A percentile compares a stretch with the other conserved stretches of the same genome.
phyloP scores from a whole-genome alignment of 2,888 invertebrate genomes.

The Boloria euphrosyne region DNA sequence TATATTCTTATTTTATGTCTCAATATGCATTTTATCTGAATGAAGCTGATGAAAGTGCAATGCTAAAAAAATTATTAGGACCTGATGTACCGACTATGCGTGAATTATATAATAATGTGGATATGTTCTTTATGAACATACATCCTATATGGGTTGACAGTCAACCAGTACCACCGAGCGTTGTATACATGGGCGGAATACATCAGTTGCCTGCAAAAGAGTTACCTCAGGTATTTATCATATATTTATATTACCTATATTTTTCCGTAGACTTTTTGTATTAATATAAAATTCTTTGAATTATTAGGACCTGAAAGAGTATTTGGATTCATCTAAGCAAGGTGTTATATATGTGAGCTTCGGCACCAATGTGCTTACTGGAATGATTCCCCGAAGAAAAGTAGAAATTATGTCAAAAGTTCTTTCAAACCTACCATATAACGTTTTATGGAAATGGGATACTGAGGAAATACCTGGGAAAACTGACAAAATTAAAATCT shows the following conservation, averaged over 20 bases:
- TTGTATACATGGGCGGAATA: conserved; percentile 65
- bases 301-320: conserved; percentile 57
- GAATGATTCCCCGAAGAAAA: conserved; percentile 53
- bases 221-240: conserved; percentile 60
- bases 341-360: conserved; percentile 73
- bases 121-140: conserved; percentile 65
- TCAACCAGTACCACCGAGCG: conserved; percentile 62
- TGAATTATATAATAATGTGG: conserved; percentile 50
- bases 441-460: conserved; percentile 74
- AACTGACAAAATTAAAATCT: conserved; percentile 62
- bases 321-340: conserved; percentile 60
- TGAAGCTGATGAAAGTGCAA: conserved; percentile 35
- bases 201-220: conserved; percentile 59
- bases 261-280: background rate
- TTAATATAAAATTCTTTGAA: background rate
- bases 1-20: conserved; percentile 40
- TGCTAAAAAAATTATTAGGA: conserved; percentile 47
- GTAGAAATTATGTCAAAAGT: conserved; percentile 54
- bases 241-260: background rate
- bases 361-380: conserved; percentile 63
- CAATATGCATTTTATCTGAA: conserved; percentile 20
- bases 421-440: conserved; percentile 65
- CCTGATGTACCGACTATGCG: conserved; percentile 42
- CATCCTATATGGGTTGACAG: conserved; percentile 59
- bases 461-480: conserved; percentile 55